Percentiles rank a stretch among this genome's conserved stretches.
These are phyloP conservation scores for Porites australiensis DNA, from an alignment of 64 coral and sea anemone species.

Conservation along the genomic window DNA sequence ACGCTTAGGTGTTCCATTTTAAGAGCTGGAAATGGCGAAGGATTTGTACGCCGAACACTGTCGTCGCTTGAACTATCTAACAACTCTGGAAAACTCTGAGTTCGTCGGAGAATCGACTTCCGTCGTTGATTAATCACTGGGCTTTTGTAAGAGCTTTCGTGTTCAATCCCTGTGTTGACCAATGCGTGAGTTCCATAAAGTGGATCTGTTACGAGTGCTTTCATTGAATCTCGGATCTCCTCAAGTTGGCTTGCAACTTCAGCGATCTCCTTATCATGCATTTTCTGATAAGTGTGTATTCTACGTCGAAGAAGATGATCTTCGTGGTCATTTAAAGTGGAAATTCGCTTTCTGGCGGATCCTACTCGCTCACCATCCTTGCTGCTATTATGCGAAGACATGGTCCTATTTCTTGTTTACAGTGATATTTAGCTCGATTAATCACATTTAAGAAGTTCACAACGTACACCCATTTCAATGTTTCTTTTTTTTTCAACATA, in stretches of 20 bases:
- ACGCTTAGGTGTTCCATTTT: neutral
- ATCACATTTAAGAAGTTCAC: neutral
- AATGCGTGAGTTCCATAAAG: constrained; percentile 35
- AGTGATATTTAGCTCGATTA: neutral
- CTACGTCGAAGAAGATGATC: neutral
- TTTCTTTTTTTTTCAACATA: neutral
- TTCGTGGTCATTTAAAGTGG: constrained; percentile 17
- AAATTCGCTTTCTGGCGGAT: constrained; percentile 1
- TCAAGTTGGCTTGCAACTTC: constrained; percentile 8
- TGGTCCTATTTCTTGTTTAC: neutral
- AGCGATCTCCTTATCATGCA: constrained; percentile 39
- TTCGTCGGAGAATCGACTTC: neutral
- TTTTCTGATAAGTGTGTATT: constrained; percentile 22
- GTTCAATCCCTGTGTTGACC: neutral
- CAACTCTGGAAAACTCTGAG: constrained; percentile 19
- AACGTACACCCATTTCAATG: neutral
- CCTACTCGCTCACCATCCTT: neutral
- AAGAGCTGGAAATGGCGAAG: neutral
- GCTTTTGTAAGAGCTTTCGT: neutral
- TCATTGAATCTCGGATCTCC: constrained; percentile 43
- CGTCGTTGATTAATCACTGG: neutral
- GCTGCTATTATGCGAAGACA: neutral
- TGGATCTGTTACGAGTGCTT: constrained; percentile 13
- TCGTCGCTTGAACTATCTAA: neutral
- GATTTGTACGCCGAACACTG: neutral